A percentile compares a stretch with the other conserved stretches of the same genome.
Conservation (phyloP, 1,140 invertebrate species). For the Pseudomyrmex pallidus region DNA sequence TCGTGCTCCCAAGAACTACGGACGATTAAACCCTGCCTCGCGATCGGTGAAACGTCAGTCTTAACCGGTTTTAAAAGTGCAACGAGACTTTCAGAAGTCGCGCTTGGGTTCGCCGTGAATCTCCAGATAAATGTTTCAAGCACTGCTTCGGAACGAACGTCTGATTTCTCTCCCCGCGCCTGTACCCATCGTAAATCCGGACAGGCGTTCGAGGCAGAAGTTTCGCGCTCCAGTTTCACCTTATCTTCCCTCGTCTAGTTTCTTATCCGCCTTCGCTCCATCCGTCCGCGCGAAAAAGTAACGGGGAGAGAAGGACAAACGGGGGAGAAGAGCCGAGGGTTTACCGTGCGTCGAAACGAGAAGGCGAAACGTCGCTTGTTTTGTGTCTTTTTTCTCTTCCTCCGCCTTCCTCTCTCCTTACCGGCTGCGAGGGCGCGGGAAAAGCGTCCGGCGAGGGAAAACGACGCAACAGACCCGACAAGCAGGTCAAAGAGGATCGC, state of each 20-base stretch:
- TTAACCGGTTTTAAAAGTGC: conserved; percentile 45
- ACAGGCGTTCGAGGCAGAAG: conserved; percentile 56
- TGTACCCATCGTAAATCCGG: conserved; percentile 38
- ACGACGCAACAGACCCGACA: conserved; percentile 53
- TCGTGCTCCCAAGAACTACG: conserved; percentile 27
- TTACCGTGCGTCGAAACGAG: conserved; percentile 24
- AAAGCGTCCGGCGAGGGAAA: conserved; percentile 57
- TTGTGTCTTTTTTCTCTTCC: conserved; percentile 28
- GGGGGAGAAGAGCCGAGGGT: not conserved
- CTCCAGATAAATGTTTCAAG: conserved; percentile 42
- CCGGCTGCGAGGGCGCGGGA: conserved; percentile 31
- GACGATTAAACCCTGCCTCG: conserved; percentile 44
- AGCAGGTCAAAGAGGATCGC: conserved; percentile 73
- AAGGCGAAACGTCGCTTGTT: conserved; percentile 21
- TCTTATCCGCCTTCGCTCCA: conserved; percentile 31
- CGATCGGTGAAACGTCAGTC: conserved; percentile 47
- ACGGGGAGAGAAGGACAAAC: conserved; percentile 14
- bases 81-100: conserved; percentile 32
- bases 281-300: conserved; percentile 26
- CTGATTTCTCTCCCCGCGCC: conserved; percentile 56
- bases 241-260: conserved; percentile 54
- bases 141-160: conserved; percentile 56
- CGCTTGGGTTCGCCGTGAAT: conserved; percentile 40
- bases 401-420: not conserved
- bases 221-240: conserved; percentile 61